A percentile compares a stretch with the other conserved stretches of the same genome.
Conservation (phyloP, 2,797 vertebrate species). For the Brachyrhaphis roseni region DNA sequence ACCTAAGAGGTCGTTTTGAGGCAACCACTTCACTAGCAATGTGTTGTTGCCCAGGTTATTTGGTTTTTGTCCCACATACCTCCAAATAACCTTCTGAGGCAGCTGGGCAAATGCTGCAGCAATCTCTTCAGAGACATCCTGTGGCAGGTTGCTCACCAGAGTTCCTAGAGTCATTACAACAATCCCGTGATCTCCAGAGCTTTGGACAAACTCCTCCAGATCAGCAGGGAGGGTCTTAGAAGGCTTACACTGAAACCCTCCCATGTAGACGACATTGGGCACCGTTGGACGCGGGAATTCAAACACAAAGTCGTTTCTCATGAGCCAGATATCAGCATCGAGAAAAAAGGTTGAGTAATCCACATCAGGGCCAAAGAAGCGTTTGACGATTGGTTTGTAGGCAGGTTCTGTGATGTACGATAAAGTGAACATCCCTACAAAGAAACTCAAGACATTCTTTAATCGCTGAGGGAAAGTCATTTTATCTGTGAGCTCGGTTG, state of each 20-base stretch:
- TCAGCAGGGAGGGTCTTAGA: conserved; percentile 69
- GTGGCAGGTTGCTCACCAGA: background rate
- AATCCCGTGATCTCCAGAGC: conserved; percentile 78
- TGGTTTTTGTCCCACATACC: conserved; percentile 70
- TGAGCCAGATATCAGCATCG: conserved; percentile 82
- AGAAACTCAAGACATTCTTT: conserved; percentile 54
- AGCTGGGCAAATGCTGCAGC: conserved; percentile 75
- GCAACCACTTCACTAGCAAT: conserved; percentile 76
- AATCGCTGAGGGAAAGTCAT: conserved; percentile 70
- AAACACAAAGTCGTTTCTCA: conserved; percentile 83
- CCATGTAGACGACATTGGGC: conserved; percentile 82
- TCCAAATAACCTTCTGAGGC: conserved; percentile 81
- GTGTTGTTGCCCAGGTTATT: conserved; percentile 78
- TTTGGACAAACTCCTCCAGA: conserved; percentile 78
- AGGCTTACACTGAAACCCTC: conserved; percentile 82
- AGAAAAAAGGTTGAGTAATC: conserved; percentile 73
- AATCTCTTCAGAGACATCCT: conserved; percentile 56
- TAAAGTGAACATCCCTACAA: conserved; percentile 17
- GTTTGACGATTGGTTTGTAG: conserved; percentile 54
- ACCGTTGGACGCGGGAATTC: conserved; percentile 83
- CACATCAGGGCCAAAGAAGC: conserved; percentile 71
- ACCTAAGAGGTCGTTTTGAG: conserved; percentile 81
- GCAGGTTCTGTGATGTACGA: conserved; percentile 46
- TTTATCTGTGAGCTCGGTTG: conserved; percentile 61
- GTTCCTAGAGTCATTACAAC: conserved; percentile 62